Percentiles rank a stretch among this genome's conserved stretches.
Conservation (phyloP, 92 coral and sea anemone genomes). For the Metridium senile region DNA sequence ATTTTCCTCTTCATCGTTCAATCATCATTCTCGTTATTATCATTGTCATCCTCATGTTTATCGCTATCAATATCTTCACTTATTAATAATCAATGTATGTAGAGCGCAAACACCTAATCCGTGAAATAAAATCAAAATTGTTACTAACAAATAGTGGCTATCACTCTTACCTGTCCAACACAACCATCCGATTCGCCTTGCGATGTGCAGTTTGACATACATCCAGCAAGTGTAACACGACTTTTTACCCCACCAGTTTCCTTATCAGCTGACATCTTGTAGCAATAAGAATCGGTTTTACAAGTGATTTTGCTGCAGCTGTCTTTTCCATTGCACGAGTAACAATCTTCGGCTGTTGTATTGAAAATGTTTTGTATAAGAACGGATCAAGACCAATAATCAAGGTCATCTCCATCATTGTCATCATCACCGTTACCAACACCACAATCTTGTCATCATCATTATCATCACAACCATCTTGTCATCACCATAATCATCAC, state of each 20-base stretch:
- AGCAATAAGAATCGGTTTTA: conserved; percentile 18
- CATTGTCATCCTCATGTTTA: too few species aligned
- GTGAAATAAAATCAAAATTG: too few species aligned
- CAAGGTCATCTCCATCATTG: neutral
- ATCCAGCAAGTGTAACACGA: conserved; percentile 14
- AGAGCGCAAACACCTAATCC: too few species aligned
- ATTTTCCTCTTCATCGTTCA: neutral
- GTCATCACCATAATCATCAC: neutral
- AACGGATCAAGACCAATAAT: neutral
- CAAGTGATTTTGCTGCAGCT: conserved; percentile 22
- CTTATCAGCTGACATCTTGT: conserved; percentile 4
- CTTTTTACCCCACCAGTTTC: conserved; percentile 1
- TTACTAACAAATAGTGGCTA: neutral
- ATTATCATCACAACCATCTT: neutral
- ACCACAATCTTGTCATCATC: neutral
- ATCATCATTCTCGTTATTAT: neutral
- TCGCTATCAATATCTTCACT: too few species aligned
- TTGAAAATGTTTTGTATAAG: neutral
- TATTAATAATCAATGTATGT: too few species aligned
- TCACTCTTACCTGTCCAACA: conserved; percentile 10
- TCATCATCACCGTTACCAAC: neutral
- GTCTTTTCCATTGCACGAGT: conserved; percentile 13
- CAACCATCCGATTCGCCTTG: neutral
- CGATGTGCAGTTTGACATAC: conserved; percentile 19
- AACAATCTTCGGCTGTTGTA: conserved; percentile 12